Conservation (phyloP, 2,797 vertebrate genomes). For the Zalophus californianus region DNA sequence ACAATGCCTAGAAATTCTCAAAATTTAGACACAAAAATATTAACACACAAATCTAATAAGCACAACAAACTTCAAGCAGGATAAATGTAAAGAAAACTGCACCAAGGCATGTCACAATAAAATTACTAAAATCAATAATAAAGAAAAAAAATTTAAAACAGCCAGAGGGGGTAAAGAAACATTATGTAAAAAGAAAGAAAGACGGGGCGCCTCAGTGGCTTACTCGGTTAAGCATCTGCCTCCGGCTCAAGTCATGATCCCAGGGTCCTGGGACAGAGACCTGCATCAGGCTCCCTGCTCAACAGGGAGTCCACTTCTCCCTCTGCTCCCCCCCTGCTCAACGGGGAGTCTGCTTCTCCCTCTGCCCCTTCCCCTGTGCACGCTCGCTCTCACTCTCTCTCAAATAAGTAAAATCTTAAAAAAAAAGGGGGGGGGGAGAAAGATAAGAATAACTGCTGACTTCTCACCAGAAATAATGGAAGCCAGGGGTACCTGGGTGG, state of each 20-base stretch:
- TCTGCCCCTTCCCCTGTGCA: too few species aligned
- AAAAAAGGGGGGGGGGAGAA: not conserved
- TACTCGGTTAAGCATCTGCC: too few species aligned
- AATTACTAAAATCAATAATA: not conserved
- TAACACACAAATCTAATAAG: not conserved
- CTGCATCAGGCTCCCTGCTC: too few species aligned
- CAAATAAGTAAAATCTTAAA: too few species aligned
- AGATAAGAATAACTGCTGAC: not conserved
- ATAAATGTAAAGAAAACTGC: slow-evolving; percentile 15
- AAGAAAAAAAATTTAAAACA: not conserved
- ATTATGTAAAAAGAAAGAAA: not conserved
- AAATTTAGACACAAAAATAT: slow-evolving; percentile 3
- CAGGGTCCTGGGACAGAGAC: too few species aligned
- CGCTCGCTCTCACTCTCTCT: too few species aligned
- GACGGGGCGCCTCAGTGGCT: too few species aligned
- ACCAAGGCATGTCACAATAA: not conserved
- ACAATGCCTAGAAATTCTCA: not conserved
- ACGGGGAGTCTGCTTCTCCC: too few species aligned
- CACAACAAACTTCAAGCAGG: not conserved
- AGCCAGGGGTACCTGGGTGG: not conserved
- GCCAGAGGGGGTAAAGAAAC: not conserved
- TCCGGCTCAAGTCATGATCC: too few species aligned
- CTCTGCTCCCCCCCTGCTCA: too few species aligned
- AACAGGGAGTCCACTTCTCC: too few species aligned
- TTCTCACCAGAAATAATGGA: not conserved